These are phyloP conservation scores for Xiphorhynchus erythropygius DNA, from an alignment of 2,797 vertebrate species.

Conservation along the genomic window DNA sequence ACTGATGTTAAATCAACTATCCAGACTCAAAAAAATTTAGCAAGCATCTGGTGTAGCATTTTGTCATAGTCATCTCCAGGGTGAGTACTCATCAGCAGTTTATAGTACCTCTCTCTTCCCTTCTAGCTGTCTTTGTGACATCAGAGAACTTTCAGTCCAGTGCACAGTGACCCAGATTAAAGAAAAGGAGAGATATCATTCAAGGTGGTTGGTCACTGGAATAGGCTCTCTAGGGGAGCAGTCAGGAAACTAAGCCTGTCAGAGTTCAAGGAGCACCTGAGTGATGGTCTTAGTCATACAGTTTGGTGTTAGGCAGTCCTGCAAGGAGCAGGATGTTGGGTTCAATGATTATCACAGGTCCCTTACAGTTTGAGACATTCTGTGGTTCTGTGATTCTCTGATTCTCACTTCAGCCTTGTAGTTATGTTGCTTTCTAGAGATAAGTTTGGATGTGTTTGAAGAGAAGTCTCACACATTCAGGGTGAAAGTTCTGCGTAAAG, in stretches of 20 bases:
- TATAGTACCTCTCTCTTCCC: neutral
- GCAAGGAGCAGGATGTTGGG: accelerated
- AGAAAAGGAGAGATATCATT: neutral
- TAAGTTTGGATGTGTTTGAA: neutral
- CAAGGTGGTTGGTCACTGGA: neutral
- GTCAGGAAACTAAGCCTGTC: neutral
- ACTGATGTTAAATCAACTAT: neutral
- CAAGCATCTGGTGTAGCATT: neutral
- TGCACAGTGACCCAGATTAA: neutral
- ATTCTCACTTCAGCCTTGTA: neutral
- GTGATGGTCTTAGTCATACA: accelerated
- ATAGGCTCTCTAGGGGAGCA: neutral
- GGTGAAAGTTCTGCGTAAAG: neutral
- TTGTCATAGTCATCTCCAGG: neutral
- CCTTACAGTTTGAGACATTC: neutral
- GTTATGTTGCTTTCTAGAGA: neutral
- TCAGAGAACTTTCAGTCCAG: neutral
- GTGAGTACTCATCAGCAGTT: neutral
- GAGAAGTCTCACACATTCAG: neutral
- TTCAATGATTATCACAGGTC: neutral
- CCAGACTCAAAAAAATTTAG: neutral
- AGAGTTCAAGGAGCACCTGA: neutral
- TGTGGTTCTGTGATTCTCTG: neutral
- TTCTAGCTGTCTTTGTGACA: neutral
- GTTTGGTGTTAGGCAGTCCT: neutral